A percentile compares a stretch with the other conserved stretches of the same genome.
phyloP scores from a whole-genome alignment of 2,113 vertebrate genomes.

The Nyctibius bracteatus region DNA sequence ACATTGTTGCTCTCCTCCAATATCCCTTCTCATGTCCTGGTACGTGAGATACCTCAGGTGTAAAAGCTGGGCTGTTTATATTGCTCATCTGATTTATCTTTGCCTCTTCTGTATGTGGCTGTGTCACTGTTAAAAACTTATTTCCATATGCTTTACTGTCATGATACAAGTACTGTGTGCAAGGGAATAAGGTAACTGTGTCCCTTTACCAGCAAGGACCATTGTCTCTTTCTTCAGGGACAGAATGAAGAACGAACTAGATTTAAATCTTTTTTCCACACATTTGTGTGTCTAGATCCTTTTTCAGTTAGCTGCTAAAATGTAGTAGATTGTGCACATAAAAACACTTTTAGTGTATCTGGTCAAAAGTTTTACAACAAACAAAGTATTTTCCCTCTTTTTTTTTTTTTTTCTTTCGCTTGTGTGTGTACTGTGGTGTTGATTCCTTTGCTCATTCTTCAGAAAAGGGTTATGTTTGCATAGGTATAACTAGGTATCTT shows the following conservation, averaged over 20 bases:
- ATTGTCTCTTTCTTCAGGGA: background rate
- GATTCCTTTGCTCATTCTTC: background rate
- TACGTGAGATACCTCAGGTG: background rate
- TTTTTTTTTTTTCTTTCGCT: background rate
- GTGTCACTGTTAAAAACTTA: background rate
- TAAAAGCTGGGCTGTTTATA: background rate
- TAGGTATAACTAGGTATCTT: background rate
- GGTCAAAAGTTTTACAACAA: background rate
- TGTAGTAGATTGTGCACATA: background rate
- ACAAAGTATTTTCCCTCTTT: background rate
- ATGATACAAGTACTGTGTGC: background rate
- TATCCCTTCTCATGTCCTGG: background rate
- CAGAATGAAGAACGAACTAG: background rate
- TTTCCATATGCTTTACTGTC: background rate
- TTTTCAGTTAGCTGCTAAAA: background rate
- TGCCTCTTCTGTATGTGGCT: background rate
- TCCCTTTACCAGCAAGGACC: background rate
- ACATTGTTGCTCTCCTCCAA: rapidly evolving
- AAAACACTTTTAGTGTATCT: background rate
- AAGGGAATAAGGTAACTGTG: background rate
- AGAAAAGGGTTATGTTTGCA: background rate
- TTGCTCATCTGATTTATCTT: background rate
- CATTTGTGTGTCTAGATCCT: rapidly evolving
- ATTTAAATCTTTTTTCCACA: background rate
- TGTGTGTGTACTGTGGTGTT: rapidly evolving